These are phyloP conservation scores for Liparis tanakae DNA, from an alignment of 2,797 vertebrate species.

Conservation along the genomic window DNA sequence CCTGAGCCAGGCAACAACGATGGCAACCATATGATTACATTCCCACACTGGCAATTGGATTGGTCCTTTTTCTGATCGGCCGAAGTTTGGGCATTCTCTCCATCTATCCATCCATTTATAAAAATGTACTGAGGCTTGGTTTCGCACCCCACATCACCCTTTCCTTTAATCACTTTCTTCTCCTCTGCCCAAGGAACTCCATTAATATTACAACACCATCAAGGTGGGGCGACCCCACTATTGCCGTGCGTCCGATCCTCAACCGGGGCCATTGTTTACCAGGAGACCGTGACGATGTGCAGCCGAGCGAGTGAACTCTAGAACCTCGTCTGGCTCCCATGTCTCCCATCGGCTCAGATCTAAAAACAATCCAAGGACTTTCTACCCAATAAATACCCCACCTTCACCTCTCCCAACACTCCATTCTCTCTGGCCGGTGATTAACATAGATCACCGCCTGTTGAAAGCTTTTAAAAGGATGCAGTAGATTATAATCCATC, in stretches of 20 bases:
- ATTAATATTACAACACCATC: conserved; percentile 50
- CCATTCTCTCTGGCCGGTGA: too few relatives aligned
- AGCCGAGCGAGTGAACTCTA: conserved; percentile 36
- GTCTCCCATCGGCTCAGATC: conserved; percentile 26
- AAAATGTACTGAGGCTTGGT: conserved; percentile 36
- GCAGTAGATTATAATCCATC: conserved; percentile 30
- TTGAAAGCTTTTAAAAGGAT: not conserved
- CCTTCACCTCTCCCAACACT: conserved; percentile 25
- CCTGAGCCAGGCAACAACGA: too few relatives aligned
- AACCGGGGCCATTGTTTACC: conserved; percentile 41
- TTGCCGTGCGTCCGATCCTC: conserved; percentile 40
- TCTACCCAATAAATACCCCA: conserved; percentile 15
- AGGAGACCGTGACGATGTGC: conserved; percentile 34
- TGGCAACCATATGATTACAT: too few relatives aligned
- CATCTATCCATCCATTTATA: too few relatives aligned
- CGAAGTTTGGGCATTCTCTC: too few relatives aligned
- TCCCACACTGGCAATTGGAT: too few relatives aligned
- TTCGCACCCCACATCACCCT: conserved; percentile 50
- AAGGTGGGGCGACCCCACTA: conserved; percentile 27
- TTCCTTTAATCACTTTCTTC: conserved; percentile 55
- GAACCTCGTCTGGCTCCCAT: conserved; percentile 18
- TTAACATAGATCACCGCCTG: too few relatives aligned
- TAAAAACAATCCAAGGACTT: conserved; percentile 49
- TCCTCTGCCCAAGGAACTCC: conserved; percentile 22
- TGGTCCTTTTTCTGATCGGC: too few relatives aligned